Percentiles rank a stretch among this genome's conserved stretches.
These are phyloP conservation scores for Plectropomus leopardus DNA, from an alignment of 2,113 vertebrate genomes.

Conservation along the genomic window DNA sequence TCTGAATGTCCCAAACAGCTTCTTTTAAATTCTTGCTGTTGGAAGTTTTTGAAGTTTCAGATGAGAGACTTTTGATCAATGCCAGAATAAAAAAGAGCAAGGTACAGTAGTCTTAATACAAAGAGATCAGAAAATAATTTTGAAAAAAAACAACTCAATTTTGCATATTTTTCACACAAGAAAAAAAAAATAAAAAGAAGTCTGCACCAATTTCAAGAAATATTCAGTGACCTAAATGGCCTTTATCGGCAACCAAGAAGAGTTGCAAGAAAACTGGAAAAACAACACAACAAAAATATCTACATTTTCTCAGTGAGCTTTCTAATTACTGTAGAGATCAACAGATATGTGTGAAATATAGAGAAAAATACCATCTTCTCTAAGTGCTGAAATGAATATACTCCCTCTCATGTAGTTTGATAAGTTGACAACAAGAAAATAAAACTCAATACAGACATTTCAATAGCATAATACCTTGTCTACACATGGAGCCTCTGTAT, in stretches of 20 bases:
- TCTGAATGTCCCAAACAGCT: no score
- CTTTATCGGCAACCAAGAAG: background rate
- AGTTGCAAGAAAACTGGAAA: background rate
- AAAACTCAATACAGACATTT: background rate
- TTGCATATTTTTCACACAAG: no score
- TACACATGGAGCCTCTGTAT: background rate
- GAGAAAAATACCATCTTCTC: background rate
- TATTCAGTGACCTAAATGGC: background rate
- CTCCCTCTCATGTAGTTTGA: background rate
- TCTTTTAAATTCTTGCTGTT: background rate
- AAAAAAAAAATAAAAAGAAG: background rate
- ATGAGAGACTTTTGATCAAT: background rate
- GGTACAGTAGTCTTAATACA: background rate
- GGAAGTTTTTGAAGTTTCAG: background rate
- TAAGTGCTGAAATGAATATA: background rate
- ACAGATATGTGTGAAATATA: background rate
- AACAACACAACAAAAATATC: background rate
- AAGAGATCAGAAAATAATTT: constrained; percentile 26
- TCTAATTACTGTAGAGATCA: background rate
- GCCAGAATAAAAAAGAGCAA: constrained; percentile 26
- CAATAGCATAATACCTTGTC: background rate
- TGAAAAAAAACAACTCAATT: no score
- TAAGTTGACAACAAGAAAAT: background rate
- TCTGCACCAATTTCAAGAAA: background rate
- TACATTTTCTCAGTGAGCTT: background rate